Evolutionary conservation across 2,888 invertebrate species (phyloP).

Genomic region (Eristalis intricaria): DNA sequence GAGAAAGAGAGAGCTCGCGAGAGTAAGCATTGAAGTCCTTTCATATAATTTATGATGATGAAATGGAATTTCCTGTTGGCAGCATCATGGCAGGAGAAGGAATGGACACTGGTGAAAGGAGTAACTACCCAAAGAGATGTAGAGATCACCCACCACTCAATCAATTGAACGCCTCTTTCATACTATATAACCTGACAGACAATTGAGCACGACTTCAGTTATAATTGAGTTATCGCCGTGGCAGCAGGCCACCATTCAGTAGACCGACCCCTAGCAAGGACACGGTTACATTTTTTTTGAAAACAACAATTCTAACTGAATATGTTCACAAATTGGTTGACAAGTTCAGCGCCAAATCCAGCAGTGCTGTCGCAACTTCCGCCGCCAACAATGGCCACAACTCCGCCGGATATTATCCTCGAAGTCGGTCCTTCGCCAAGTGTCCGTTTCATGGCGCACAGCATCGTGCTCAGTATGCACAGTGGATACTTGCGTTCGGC

Average conservation of each 20-base stretch:
- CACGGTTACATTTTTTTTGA: background rate
- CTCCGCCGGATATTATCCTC: slow-evolving; percentile 85
- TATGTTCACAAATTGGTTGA: slow-evolving; percentile 82
- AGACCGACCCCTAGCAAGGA: background rate
- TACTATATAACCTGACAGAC: slow-evolving; percentile 79
- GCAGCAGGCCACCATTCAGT: slow-evolving; percentile 47
- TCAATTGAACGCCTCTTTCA: slow-evolving; percentile 57
- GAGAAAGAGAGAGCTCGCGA: slow-evolving; percentile 27
- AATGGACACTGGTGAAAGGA: slow-evolving; percentile 58
- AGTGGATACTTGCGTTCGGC: slow-evolving; percentile 88
- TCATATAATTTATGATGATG: slow-evolving; percentile 60
- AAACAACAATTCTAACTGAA: slow-evolving; percentile 26
- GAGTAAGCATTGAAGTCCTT: slow-evolving; percentile 26
- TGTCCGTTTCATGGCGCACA: slow-evolving; percentile 87
- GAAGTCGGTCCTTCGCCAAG: slow-evolving; percentile 84
- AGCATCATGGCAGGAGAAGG: slow-evolving; percentile 7
- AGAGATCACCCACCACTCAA: slow-evolving; percentile 26
- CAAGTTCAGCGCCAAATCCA: slow-evolving; percentile 75
- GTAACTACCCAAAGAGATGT: slow-evolving; percentile 41
- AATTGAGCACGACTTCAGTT: slow-evolving; percentile 79
- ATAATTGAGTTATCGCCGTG: slow-evolving; percentile 78
- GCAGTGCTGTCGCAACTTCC: slow-evolving; percentile 51
- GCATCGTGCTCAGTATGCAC: slow-evolving; percentile 85
- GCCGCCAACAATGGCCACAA: slow-evolving; percentile 71
- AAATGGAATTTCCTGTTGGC: slow-evolving; percentile 40